phyloP scores from a whole-genome alignment of 2,797 vertebrate species.

The Rachycentron canadum region DNA sequence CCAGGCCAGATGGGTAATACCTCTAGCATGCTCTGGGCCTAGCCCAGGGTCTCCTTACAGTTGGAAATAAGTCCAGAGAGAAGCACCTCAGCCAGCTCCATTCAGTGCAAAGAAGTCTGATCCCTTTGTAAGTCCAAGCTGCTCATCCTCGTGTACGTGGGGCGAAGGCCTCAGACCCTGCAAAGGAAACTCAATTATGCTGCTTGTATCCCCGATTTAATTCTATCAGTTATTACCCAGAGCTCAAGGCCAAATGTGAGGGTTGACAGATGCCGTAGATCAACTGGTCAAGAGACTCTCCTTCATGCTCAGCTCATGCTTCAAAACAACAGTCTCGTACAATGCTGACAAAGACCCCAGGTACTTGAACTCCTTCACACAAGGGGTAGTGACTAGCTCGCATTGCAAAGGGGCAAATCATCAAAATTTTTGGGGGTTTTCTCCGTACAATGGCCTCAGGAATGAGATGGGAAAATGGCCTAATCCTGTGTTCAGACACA shows the following conservation, averaged over 20 bases:
- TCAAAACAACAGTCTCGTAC: background rate
- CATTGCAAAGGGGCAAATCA: background rate
- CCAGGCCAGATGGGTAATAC: slow-evolving; percentile 28
- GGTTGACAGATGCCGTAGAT: background rate
- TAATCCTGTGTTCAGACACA: too few species aligned
- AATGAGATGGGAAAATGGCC: background rate
- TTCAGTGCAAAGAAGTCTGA: background rate
- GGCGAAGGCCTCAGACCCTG: background rate
- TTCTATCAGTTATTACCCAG: background rate
- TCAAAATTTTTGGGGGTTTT: background rate
- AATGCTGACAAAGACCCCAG: background rate
- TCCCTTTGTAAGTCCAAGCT: background rate
- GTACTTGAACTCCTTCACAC: slow-evolving; percentile 3
- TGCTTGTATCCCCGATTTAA: background rate
- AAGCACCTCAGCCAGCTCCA: slow-evolving; percentile 2
- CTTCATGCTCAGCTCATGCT: background rate
- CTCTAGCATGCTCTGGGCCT: slow-evolving; percentile 11
- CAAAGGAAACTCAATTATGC: background rate
- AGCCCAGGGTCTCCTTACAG: slow-evolving; percentile 21
- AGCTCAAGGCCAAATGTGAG: background rate
- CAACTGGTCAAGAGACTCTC: background rate
- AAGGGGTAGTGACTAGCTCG: background rate
- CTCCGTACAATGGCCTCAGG: background rate
- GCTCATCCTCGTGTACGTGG: background rate
- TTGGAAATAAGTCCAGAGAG: slow-evolving; percentile 25